These are phyloP conservation scores for Abrostola triplasia DNA, from an alignment of 2,888 invertebrate species.

Conservation along the genomic window DNA sequence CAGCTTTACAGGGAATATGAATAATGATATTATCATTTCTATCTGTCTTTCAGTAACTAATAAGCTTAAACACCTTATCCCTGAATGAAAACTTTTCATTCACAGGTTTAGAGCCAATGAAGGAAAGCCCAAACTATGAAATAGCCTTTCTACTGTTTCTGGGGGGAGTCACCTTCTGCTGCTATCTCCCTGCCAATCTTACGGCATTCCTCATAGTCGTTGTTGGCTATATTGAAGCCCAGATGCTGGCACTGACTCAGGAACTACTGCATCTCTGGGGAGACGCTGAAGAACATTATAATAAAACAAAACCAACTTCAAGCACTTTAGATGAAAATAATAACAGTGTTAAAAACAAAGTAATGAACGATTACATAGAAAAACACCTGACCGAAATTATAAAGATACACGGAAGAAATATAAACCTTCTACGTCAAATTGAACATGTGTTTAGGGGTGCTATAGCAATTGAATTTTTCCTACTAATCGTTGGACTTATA, in stretches of 20 bases:
- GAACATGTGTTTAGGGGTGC: conserved; percentile 61
- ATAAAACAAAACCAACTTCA: conserved; percentile 44
- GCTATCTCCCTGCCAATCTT: conserved; percentile 65
- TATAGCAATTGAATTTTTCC: conserved; percentile 63
- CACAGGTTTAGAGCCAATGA: conserved; percentile 73
- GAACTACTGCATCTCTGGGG: conserved; percentile 68
- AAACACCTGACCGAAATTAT: conserved; percentile 35
- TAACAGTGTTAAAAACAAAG: conserved; percentile 11
- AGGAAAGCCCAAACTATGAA: conserved; percentile 71
- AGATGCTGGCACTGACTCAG: conserved; percentile 68
- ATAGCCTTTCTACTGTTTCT: conserved; percentile 57
- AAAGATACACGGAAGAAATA: conserved; percentile 48
- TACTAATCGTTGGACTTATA: conserved; percentile 63
- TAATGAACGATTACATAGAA: conserved; percentile 34
- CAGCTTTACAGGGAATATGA: no score
- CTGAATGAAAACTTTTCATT: conserved; percentile 4
- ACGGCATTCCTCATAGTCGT: conserved; percentile 67
- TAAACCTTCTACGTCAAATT: conserved; percentile 55
- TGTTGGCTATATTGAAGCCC: conserved; percentile 72
- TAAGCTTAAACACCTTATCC: not conserved
- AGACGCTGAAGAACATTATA: conserved; percentile 60
- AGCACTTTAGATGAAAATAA: conserved; percentile 7
- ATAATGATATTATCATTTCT: not conserved
- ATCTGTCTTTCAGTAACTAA: not conserved
- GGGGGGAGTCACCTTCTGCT: conserved; percentile 53